phyloP scores from a whole-genome alignment of 1,140 invertebrate species.

The Lordiphosa collinella region DNA sequence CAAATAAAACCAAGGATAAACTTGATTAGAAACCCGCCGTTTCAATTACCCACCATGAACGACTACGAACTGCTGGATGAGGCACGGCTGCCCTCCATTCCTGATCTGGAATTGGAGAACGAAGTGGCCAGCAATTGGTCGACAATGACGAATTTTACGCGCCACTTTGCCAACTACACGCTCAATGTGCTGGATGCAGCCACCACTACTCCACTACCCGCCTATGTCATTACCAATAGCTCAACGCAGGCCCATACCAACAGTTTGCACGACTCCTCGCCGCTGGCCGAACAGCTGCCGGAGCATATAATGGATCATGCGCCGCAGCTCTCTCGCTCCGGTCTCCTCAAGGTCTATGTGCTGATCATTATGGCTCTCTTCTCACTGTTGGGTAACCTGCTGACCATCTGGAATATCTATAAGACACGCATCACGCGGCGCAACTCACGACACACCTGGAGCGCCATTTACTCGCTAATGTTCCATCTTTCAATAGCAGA shows the following conservation, averaged over 20 bases:
- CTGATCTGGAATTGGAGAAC: constrained; percentile 21
- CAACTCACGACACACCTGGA: constrained; percentile 82
- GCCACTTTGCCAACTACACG: constrained; percentile 58
- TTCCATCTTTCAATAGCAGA: constrained; percentile 88
- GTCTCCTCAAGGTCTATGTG: constrained; percentile 84
- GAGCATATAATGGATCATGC: constrained; percentile 82
- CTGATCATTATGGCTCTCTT: constrained; percentile 85
- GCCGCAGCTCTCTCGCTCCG: constrained; percentile 82
- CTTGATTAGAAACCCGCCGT: neutral
- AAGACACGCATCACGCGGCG: constrained; percentile 81
- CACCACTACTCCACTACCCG: constrained; percentile 26
- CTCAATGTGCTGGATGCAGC: constrained; percentile 51
- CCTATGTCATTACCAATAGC: constrained; percentile 49
- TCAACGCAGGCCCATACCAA: constrained; percentile 53
- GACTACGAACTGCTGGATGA: constrained; percentile 20
- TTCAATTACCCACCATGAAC: constrained; percentile 4
- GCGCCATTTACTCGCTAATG: constrained; percentile 88
- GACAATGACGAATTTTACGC: constrained; percentile 41
- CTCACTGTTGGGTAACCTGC: constrained; percentile 87
- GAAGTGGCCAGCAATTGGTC: constrained; percentile 41
- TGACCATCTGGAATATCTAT: constrained; percentile 88
- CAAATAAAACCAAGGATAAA: neutral
- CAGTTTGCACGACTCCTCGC: constrained; percentile 36
- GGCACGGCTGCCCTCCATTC: constrained; percentile 15
- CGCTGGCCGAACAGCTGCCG: constrained; percentile 55